Base-by-base conservation (phyloP, 2,797 vertebrate species). In the Eutrigla gurnardus region DNA sequence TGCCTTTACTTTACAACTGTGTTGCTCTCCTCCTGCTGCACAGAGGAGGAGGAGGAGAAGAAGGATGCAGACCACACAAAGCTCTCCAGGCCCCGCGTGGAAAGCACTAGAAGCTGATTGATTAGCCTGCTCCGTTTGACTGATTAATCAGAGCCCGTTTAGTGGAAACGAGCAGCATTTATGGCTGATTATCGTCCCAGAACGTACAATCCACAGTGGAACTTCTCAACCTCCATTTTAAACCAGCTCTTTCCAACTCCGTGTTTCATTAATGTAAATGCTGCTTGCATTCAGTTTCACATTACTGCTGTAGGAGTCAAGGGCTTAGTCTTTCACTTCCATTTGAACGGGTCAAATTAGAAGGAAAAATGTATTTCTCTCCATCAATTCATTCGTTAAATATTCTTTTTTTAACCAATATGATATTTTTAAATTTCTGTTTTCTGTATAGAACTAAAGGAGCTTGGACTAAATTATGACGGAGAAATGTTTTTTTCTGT, bases 101-200 rank as follows among this genome's bases (percentile, higher is more conserved):
- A 83, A 88, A 89, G 75, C 88, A 88, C 87, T 86, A 73, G 84
- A 86, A 75, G 80, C 80, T 68, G 89, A 92, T 85, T 93, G 92
- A 93, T 93, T 89, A 88, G 89, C 84, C 84, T 64, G 77, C 79
- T 88, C 81, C 78, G 88, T 83, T 88, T 80, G 89, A 82, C 89
- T 92, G 89, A 91, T 93, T 92, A 93, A 90, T 92, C 90, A 88
- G 88, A 65, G 76, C 68, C 89, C 45, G 81, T 92, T 85, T 54
- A 78, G 60, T 87, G 82, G 82, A 88, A 90, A 85, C 64, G 33
- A 91, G 90, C 81, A 81, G 77, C 87, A 79, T 92, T 93, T 92
- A 91, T 76, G 79, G 85, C 87, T 93, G 93, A 93, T 93, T 93
- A 88, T 89, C 81, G 70, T 85, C 82, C 70, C 78, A 61, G 78